These are phyloP conservation scores for Chelonus formosanus DNA, from an alignment of 2,888 invertebrate genomes.

Conservation along the genomic window DNA sequence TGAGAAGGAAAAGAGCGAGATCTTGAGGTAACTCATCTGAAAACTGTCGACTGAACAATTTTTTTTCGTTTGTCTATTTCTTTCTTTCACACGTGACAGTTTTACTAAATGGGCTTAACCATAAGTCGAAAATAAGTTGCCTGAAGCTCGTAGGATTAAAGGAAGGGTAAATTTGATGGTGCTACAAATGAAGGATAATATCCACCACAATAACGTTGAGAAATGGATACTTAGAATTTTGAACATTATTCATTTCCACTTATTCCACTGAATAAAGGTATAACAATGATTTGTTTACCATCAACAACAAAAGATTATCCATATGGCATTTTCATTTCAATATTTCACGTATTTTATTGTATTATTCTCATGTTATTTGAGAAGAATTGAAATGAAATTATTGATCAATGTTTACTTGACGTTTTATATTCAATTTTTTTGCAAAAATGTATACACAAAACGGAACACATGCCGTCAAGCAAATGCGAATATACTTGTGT, in stretches of 20 bases:
- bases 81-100: conserved; percentile 8
- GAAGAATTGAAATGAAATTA: too few species aligned
- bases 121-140: neutral
- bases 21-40: conserved; percentile 25
- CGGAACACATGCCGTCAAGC: too few species aligned
- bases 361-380: too few species aligned
- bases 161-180: neutral
- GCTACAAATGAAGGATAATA: conserved; percentile 3
- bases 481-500: too few species aligned
- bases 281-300: too few species aligned
- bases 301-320: too few species aligned
- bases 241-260: neutral
- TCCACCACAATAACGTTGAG: neutral
- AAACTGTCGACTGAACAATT: neutral
- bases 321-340: too few species aligned
- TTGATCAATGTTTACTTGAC: too few species aligned
- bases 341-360: too few species aligned
- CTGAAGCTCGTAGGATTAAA: neutral
- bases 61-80: conserved; percentile 14
- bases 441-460: too few species aligned
- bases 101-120: neutral
- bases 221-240: neutral
- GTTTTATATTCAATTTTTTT: too few species aligned
- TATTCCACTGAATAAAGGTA: neutral
- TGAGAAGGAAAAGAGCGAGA: conserved; percentile 20